phyloP scores from a whole-genome alignment of 2,888 invertebrate species.

The Gandaritis pyraliata region DNA sequence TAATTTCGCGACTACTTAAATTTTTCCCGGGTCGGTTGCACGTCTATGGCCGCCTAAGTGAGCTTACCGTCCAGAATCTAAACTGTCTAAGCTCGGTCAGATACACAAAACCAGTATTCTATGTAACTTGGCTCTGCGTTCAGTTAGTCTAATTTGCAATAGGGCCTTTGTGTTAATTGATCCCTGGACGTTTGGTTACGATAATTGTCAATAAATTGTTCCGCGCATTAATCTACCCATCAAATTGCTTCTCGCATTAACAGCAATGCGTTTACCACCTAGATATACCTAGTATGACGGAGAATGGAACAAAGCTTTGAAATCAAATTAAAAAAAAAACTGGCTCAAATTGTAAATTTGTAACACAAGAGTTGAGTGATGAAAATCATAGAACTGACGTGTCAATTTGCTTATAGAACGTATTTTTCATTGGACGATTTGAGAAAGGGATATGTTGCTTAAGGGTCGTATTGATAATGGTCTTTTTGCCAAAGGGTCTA shows the following conservation, averaged over 20 bases:
- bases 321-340: background rate
- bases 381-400: too few species aligned
- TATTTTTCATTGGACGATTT: too few species aligned
- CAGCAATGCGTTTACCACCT: conserved; percentile 52
- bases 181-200: conserved; percentile 72
- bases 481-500: background rate
- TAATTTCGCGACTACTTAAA: too few species aligned
- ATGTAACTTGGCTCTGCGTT: conserved; percentile 6
- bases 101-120: background rate
- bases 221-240: conserved; percentile 76
- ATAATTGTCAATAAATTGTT: conserved; percentile 83
- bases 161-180: conserved; percentile 80
- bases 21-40: too few species aligned
- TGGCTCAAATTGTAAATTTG: too few species aligned
- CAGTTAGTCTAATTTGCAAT: conserved; percentile 77
- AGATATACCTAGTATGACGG: conserved; percentile 14
- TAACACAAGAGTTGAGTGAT: too few species aligned
- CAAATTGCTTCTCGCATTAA: conserved; percentile 70
- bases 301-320: conserved; percentile 28
- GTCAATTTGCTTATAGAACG: too few species aligned
- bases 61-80: too few species aligned
- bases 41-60: too few species aligned
- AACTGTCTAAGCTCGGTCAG: background rate
- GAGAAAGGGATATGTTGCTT: too few species aligned
- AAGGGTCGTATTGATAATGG: too few species aligned